Percentiles rank a stretch among this genome's conserved stretches.
These are phyloP conservation scores for Tanytarsus gracilentus DNA, from an alignment of 2,888 invertebrate genomes.

Conservation along the genomic window DNA sequence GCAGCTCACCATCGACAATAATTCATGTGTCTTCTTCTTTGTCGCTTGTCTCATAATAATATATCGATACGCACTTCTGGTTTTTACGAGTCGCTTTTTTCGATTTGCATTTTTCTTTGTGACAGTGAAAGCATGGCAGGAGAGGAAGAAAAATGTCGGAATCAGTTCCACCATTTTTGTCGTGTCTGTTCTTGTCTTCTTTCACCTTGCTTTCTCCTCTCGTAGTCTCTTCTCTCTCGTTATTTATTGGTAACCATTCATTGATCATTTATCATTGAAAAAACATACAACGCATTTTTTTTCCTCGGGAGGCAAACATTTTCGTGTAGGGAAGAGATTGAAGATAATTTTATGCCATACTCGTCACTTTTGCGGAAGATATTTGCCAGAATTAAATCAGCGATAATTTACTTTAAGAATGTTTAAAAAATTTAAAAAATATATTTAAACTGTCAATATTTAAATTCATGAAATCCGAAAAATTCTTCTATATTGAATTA, in stretches of 20 bases:
- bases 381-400: conserved; percentile 23
- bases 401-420: conserved; percentile 15
- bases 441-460: too few relatives aligned
- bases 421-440: neutral
- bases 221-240: neutral
- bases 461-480: too few relatives aligned
- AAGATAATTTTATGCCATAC: conserved; percentile 24
- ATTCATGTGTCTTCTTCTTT: too few relatives aligned
- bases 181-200: conserved; percentile 1
- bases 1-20: too few relatives aligned
- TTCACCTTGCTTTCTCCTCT: neutral
- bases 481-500: too few relatives aligned
- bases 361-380: conserved; percentile 10
- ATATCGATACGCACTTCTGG: too few relatives aligned
- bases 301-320: neutral
- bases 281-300: neutral
- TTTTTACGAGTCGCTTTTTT: too few relatives aligned
- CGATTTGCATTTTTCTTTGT: neutral
- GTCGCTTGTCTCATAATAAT: too few relatives aligned
- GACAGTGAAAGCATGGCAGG: neutral
- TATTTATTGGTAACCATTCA: conserved; percentile 23
- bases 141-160: conserved; percentile 13
- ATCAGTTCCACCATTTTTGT: conserved; percentile 3
- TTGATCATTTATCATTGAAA: conserved; percentile 16
- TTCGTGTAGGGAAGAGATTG: neutral